Evolutionary conservation across 2,113 vertebrate species (phyloP), one percentile per base, ranked within the genome.

Genomic region (Tyrannus savana): DNA sequence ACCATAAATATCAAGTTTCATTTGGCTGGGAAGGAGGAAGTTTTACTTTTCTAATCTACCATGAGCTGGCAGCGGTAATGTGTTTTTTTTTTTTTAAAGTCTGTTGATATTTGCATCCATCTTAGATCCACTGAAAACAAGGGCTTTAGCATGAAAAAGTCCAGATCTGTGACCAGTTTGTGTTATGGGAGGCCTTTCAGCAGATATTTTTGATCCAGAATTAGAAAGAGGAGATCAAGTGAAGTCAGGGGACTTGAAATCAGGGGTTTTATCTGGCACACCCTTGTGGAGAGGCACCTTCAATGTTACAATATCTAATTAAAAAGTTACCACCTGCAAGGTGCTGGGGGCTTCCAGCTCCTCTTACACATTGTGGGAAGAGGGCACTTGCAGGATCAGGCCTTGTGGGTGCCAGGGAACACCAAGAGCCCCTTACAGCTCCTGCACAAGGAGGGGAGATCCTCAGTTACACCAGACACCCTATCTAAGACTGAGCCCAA

Each of bases 1-100:
- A 78, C 41, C 52, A 75, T 71, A 89, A 97, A 89, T 93, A 84
- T 95, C 83, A 67, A 44, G n/a, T 92, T 96, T 84, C 80, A 82
- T 64, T 79, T 64, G 60, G 9, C 64, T 87, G 52, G 21, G n/a
- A 85, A 78, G 30, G n/a, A 73, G 56, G 83, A 84, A 75, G 47
- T 87, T 84, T 89, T 60, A 41, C 44, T 78, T 90, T 87, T 89
- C 0, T 0, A 69, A 66, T 64, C 62, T 72, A 69, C 56, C 35
- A 39, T 46, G n/a, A 73, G 23, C 37, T 92, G 72, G 46, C 31
- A 76, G 47, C 8, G 31, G 25, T 19, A 59, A 9, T 17, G 90
- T 77, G 19, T 24, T 84, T 79, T 14, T 27, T 77, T 44, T 47
- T 84, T 83, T 14, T 24, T 7, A 46, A 90, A 60, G 33, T 31